phyloP scores from a whole-genome alignment of 1,140 invertebrate species.

The Caenorhabditis inopinata region DNA sequence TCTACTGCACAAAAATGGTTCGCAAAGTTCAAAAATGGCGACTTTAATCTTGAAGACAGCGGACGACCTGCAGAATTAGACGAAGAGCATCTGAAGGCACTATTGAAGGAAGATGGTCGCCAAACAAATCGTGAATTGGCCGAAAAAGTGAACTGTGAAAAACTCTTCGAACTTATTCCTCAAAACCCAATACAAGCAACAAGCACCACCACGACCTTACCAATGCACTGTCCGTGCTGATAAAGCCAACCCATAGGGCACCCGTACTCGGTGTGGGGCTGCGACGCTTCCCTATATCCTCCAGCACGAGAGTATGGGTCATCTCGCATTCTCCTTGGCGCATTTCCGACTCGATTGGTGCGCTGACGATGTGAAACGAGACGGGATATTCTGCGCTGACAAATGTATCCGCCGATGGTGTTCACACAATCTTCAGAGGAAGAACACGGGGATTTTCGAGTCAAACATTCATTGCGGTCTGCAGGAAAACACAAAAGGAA shows the following conservation, averaged over 20 bases:
- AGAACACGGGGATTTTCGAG: conserved; percentile 9
- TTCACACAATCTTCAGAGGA: conserved; percentile 36
- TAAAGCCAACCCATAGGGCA: conserved; percentile 32
- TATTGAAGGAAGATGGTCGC: too few species aligned
- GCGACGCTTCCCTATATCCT: conserved; percentile 23
- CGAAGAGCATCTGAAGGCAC: too few species aligned
- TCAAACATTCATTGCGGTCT: conserved; percentile 34
- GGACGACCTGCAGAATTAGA: too few species aligned
- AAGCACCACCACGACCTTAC: too few species aligned
- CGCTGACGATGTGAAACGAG: not conserved
- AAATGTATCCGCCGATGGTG: conserved; percentile 12
- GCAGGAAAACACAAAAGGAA: conserved; percentile 12
- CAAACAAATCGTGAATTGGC: too few species aligned
- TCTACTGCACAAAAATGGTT: too few species aligned
- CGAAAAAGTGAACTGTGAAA: too few species aligned
- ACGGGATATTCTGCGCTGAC: not conserved
- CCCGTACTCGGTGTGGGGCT: not conserved
- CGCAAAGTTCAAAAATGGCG: too few species aligned
- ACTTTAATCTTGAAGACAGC: too few species aligned
- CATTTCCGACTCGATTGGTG: not conserved
- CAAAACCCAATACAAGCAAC: too few species aligned
- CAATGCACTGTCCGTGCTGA: conserved; percentile 18
- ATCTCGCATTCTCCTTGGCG: conserved; percentile 24
- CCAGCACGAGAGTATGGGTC: conserved; percentile 33
- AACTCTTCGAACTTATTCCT: too few species aligned